Conservation (phyloP, 2,113 vertebrate species). For the Alligator sinensis region DNA sequence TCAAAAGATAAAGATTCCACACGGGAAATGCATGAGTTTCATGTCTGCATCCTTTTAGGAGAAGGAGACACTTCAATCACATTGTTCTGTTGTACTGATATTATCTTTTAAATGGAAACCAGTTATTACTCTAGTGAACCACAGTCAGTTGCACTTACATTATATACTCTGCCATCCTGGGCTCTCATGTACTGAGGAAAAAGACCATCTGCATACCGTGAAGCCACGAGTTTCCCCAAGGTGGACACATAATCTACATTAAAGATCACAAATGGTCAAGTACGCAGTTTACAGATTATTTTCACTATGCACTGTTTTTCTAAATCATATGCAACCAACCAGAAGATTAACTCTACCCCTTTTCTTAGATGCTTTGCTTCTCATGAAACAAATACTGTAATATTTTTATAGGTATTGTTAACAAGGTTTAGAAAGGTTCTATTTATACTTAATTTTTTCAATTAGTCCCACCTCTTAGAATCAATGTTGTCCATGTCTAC, state of each 20-base stretch:
- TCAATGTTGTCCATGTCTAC: neutral
- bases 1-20: neutral
- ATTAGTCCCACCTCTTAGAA: neutral
- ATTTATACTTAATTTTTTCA: neutral
- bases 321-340: neutral
- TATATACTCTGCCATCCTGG: constrained; percentile 77
- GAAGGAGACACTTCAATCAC: neutral
- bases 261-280: constrained; percentile 42
- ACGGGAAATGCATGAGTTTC: neutral
- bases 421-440: neutral
- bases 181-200: constrained; percentile 75
- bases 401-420: neutral
- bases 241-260: constrained; percentile 81
- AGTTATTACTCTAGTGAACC: neutral
- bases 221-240: constrained; percentile 82
- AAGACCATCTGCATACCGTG: constrained; percentile 81
- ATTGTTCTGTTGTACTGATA: neutral
- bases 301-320: neutral
- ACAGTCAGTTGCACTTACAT: constrained; percentile 77
- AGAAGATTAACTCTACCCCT: neutral
- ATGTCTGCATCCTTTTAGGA: neutral
- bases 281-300: constrained; percentile 17
- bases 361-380: neutral
- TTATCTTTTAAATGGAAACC: neutral
- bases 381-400: neutral